Conservation (phyloP, 2,113 vertebrate species). For the Apaloderma vittatum region DNA sequence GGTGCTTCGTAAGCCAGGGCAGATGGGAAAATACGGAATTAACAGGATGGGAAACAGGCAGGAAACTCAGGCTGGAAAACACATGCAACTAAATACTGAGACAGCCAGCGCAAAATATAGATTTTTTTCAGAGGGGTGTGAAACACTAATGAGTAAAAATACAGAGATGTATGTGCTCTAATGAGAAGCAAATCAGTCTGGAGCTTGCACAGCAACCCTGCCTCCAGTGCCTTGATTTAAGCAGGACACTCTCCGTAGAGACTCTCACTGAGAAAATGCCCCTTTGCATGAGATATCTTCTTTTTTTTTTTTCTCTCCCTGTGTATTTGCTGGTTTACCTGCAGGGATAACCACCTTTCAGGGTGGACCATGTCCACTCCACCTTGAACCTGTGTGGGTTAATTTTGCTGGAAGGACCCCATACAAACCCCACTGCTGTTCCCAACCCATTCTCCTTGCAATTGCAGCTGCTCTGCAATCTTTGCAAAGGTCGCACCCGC, state of each 20-base stretch:
- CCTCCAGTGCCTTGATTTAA: not conserved
- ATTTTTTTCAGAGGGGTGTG: slow-evolving; percentile 37
- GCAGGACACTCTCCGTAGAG: not conserved
- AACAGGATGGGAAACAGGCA: slow-evolving; percentile 1
- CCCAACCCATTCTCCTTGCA: not conserved
- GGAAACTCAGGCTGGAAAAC: not conserved
- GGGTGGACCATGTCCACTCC: accelerated
- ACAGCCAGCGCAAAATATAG: slow-evolving; percentile 20
- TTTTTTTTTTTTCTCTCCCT: not conserved
- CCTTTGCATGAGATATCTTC: accelerated
- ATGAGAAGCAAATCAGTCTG: slow-evolving; percentile 44
- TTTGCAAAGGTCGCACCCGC: not conserved
- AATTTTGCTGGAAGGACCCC: not conserved
- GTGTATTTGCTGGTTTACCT: not conserved
- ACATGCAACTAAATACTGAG: slow-evolving; percentile 38
- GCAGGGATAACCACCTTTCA: not conserved
- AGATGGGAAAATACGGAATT: slow-evolving; percentile 13
- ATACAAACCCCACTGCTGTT: accelerated
- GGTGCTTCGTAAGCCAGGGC: not conserved
- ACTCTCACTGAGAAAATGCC: not conserved
- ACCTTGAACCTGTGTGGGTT: not conserved
- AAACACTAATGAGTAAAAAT: slow-evolving; percentile 56
- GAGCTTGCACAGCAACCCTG: slow-evolving; percentile 12
- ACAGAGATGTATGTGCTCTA: slow-evolving; percentile 10
- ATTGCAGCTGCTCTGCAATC: not conserved